phyloP scores from a whole-genome alignment of 2,113 vertebrate genomes.

The Pomatorhinus ruficollis region DNA sequence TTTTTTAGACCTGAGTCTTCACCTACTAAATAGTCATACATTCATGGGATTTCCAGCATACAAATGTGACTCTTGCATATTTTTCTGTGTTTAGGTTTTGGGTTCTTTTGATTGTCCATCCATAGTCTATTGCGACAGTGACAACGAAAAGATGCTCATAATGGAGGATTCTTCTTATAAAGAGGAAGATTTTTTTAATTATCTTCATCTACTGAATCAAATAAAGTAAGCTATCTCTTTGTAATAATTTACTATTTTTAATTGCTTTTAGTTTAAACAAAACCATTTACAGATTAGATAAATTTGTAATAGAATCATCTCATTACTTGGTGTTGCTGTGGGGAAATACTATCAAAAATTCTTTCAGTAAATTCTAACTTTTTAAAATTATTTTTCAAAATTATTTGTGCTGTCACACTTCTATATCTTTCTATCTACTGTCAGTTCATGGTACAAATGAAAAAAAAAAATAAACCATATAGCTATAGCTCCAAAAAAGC shows the following conservation, averaged over 20 bases:
- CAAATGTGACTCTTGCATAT: background rate
- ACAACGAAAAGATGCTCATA: background rate
- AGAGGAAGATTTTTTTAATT: background rate
- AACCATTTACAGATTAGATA: background rate
- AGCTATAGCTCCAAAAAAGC: background rate
- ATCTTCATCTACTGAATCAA: background rate
- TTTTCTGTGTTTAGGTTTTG: background rate
- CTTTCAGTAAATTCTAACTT: background rate
- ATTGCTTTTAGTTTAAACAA: background rate
- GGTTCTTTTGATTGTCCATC: background rate
- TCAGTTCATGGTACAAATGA: background rate
- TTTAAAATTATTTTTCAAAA: background rate
- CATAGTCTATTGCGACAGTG: background rate
- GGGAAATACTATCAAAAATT: background rate
- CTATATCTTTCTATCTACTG: background rate
- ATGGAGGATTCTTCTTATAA: background rate
- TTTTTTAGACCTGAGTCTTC: background rate
- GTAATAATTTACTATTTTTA: background rate
- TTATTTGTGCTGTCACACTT: background rate
- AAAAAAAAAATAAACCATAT: background rate
- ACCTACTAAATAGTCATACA: background rate
- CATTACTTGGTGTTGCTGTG: background rate
- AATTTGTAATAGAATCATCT: background rate
- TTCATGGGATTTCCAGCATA: background rate
- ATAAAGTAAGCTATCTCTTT: background rate